phyloP scores from a whole-genome alignment of 2,797 vertebrate genomes.

The Mormyrops boulengeri region DNA sequence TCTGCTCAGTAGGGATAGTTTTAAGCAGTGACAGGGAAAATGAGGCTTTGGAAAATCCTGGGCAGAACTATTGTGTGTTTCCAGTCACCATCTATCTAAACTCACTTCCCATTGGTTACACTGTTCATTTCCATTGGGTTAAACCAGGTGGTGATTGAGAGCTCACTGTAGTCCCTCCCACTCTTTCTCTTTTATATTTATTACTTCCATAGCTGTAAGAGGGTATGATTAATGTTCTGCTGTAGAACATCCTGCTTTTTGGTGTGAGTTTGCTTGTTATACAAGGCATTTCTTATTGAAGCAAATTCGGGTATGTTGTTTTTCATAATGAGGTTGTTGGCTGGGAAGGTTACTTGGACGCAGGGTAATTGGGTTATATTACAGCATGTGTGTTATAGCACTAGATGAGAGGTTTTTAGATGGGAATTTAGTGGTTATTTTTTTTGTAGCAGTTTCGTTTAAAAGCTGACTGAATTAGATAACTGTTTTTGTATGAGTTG shows the following conservation, averaged over 20 bases:
- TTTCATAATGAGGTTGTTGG: background rate
- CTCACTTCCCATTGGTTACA: background rate
- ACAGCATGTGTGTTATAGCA: background rate
- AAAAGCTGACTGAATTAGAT: background rate
- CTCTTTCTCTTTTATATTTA: background rate
- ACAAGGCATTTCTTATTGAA: background rate
- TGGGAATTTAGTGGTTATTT: background rate
- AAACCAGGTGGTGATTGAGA: background rate
- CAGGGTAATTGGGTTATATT: background rate
- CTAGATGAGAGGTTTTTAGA: background rate
- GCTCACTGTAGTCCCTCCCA: background rate
- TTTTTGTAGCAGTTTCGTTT: background rate
- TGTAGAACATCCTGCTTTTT: background rate
- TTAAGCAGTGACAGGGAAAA: background rate
- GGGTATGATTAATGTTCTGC: background rate
- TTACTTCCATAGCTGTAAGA: background rate
- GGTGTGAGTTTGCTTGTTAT: background rate
- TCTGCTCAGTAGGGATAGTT: background rate
- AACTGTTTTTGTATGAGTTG: background rate
- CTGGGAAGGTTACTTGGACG: background rate
- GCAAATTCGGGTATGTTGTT: background rate
- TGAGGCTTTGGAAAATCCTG: background rate
- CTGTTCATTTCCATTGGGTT: background rate
- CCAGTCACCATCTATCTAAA: background rate
- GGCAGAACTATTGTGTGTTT: background rate